phyloP scores from a whole-genome alignment of 2,888 invertebrate genomes.

The Drosophila suboccidentalis region DNA sequence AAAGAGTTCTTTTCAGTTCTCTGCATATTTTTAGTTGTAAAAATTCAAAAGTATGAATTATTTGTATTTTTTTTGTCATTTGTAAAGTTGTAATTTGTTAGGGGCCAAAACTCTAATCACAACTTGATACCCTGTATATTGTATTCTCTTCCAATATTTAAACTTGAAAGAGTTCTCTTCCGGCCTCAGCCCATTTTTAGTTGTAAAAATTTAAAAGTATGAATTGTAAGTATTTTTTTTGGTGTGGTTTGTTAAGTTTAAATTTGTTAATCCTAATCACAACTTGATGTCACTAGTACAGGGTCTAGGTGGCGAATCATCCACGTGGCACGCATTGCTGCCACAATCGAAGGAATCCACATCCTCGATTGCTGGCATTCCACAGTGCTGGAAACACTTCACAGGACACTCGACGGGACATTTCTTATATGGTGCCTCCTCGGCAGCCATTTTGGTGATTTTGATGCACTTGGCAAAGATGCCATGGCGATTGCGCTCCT shows the following conservation, averaged over 20 bases:
- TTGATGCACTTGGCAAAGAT: slow-evolving; percentile 50
- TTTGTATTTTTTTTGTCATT: background rate
- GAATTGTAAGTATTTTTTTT: background rate
- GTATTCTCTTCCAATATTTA: no score
- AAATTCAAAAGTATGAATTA: background rate
- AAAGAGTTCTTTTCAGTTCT: background rate
- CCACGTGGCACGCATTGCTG: background rate
- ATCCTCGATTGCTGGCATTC: slow-evolving; percentile 19
- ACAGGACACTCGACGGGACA: slow-evolving; percentile 35
- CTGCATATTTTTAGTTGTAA: background rate
- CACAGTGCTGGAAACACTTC: slow-evolving; percentile 18
- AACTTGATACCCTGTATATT: background rate
- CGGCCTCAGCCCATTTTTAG: background rate
- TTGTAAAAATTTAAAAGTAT: slow-evolving; percentile 4
- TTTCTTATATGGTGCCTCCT: slow-evolving; percentile 40
- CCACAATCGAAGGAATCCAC: slow-evolving; percentile 7
- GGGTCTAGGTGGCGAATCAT: background rate
- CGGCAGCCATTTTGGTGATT: slow-evolving; percentile 48
- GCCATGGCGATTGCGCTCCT: slow-evolving; percentile 18
- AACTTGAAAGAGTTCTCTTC: no score
- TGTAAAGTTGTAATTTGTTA: background rate
- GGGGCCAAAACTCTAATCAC: background rate
- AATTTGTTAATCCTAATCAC: background rate
- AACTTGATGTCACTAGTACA: background rate
- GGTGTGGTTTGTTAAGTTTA: background rate